Evolutionary conservation across 2,888 invertebrate genomes (phyloP).

Genomic region (Volucella inanis): DNA sequence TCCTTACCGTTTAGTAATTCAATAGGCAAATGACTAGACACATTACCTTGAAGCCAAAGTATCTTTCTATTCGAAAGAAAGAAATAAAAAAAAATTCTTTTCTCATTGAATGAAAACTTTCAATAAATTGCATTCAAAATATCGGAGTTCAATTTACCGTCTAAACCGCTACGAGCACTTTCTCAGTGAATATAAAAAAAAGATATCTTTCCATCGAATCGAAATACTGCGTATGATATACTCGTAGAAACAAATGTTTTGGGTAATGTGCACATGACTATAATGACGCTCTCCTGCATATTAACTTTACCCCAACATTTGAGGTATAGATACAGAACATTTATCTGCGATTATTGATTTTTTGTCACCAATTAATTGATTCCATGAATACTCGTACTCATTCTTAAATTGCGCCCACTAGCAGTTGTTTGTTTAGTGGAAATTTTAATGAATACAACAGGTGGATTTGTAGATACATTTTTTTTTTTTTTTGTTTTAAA

Average conservation of each 20-base stretch:
- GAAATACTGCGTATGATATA: too few relatives aligned
- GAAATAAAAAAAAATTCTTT: too few relatives aligned
- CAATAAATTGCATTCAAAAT: slow-evolving; percentile 23
- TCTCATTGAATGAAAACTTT: slow-evolving; percentile 23
- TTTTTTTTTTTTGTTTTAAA: not conserved
- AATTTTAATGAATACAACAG: slow-evolving; percentile 56
- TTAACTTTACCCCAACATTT: slow-evolving; percentile 5
- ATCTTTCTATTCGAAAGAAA: not conserved
- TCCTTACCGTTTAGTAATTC: slow-evolving; percentile 7
- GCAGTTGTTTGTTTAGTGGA: not conserved
- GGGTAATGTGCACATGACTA: not conserved
- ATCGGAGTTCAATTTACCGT: slow-evolving; percentile 20
- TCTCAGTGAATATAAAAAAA: slow-evolving; percentile 10
- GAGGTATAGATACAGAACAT: slow-evolving; percentile 7
- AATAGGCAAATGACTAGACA: slow-evolving; percentile 12
- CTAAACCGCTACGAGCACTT: not conserved
- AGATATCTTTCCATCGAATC: slow-evolving; percentile 2
- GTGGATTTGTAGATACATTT: slow-evolving; percentile 28
- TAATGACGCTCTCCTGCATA: slow-evolving; percentile 33
- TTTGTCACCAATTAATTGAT: slow-evolving; percentile 70
- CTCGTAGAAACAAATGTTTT: not conserved
- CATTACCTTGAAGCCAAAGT: not conserved
- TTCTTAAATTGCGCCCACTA: slow-evolving; percentile 53
- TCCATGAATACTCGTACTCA: slow-evolving; percentile 36
- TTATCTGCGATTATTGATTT: slow-evolving; percentile 33